Conservation (phyloP, 1,140 invertebrate species). For the Coptotermes formosanus region DNA sequence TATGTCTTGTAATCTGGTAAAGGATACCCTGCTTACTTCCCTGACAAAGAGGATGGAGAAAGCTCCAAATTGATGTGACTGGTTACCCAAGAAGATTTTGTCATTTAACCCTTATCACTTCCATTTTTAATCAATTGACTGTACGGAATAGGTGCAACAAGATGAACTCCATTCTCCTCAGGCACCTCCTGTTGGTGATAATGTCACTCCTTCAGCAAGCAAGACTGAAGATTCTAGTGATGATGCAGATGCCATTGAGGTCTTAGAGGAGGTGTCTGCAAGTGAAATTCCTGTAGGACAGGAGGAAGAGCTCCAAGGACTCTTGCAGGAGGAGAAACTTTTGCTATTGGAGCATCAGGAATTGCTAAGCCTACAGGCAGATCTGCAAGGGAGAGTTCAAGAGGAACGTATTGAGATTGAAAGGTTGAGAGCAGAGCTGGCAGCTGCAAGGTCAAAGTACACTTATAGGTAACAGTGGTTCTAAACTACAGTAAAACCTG, state of each 20-base stretch:
- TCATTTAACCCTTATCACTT: no score
- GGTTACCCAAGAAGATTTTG: no score
- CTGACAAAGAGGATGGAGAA: no score
- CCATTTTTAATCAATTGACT: no score
- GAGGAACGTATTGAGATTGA: conserved; percentile 67
- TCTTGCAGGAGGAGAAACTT: conserved; percentile 34
- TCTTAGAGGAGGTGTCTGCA: not conserved
- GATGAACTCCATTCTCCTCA: not conserved
- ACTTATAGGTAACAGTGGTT: conserved; percentile 34
- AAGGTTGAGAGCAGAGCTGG: conserved; percentile 46
- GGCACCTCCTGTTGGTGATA: not conserved
- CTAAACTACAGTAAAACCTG: not conserved
- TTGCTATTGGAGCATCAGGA: conserved; percentile 65
- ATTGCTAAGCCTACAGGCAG: conserved; percentile 61
- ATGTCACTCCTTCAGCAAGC: not conserved
- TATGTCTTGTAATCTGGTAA: no score
- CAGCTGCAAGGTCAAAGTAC: conserved; percentile 28
- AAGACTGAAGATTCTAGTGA: not conserved
- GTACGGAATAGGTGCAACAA: not conserved
- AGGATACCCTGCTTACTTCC: no score
- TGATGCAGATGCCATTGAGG: not conserved
- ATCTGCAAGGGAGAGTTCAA: conserved; percentile 62
- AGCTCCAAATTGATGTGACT: no score
- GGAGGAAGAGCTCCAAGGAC: conserved; percentile 35
- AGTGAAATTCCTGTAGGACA: not conserved